Evolutionary conservation across 2,888 invertebrate genomes (phyloP), one percentile per base, ranked within the genome.

Genomic region (Chelonus formosanus): DNA sequence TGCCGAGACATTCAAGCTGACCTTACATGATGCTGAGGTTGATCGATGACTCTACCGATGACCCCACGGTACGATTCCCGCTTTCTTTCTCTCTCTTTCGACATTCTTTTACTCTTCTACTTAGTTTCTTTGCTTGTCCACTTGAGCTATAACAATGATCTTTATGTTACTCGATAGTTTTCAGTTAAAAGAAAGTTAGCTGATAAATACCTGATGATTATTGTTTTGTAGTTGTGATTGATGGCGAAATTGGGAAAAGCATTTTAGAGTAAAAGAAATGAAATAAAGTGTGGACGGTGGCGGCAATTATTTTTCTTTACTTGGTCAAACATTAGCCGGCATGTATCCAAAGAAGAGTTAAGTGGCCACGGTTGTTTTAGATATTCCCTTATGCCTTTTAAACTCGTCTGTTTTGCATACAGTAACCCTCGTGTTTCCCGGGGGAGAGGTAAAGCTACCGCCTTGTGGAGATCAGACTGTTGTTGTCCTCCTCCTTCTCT

Each of bases 1-100:
- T 80, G 81, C 78, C 74, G 76, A 76, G 77, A 73, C 79, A 71
- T 40, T 40, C 63, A 61, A 55, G 53, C 67, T 76, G 79, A 80
- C 80, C 80, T 76, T 75, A 63, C 67, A 70, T 67, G 54, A 32
- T 53, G 59, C 71, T 71, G 73, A 75, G 78, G 74, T 80, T 81
- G 81, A 81, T 81, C 80, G 80, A 81, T 81, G 78, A 78, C 77
- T 79, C 72, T 69, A 71, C 68, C 74, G 80, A 77, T 80, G 81
- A 81, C 78, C 73, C 70, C 65, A 58, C 43, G 53, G 63, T 63
- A 40, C 73, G 74, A 77, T 75, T 73, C 58, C 64, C 69, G 63
- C 58, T 67, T 40, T 60, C 63, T 67, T 75, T 73, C 58, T 63
- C 70, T 60, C 62, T 67, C 47, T 60, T 59, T 65, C 35, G 47